Percentiles rank a stretch among this genome's conserved stretches.
phyloP scores from a whole-genome alignment of 1,140 invertebrate genomes.

The Pomacea maculata region DNA sequence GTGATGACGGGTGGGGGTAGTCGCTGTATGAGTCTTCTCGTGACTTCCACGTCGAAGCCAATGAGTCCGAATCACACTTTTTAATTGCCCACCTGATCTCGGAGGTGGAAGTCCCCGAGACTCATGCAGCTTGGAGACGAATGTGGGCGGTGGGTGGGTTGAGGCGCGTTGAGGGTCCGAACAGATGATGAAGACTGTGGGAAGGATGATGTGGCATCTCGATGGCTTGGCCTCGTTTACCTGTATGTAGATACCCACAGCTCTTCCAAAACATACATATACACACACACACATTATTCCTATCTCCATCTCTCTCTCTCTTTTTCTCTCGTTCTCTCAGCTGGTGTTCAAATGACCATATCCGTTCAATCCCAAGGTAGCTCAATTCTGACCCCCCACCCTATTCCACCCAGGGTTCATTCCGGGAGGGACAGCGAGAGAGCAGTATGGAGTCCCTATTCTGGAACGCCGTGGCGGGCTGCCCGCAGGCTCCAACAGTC shows the following conservation, averaged over 20 bases:
- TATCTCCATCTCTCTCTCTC: conserved; percentile 4
- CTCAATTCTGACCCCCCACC: no score
- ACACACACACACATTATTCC: conserved; percentile 10
- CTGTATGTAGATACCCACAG: not conserved
- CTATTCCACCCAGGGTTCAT: no score
- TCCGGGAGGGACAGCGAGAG: no score
- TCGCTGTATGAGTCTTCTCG: not conserved
- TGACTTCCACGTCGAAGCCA: not conserved
- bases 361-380: no score
- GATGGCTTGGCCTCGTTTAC: not conserved
- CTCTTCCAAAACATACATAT: not conserved
- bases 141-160: not conserved
- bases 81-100: not conserved
- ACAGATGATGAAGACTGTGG: not conserved
- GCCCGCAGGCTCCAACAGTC: not conserved
- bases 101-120: not conserved
- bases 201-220: not conserved
- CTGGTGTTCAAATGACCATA: no score
- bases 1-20: not conserved
- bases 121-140: not conserved
- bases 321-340: not conserved
- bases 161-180: not conserved
- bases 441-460: no score
- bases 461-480: no score
- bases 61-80: not conserved